A percentile compares a stretch with the other conserved stretches of the same genome.
These are phyloP conservation scores for Acrossocheilus fasciatus DNA, from an alignment of 2,797 vertebrate species.

Conservation along the genomic window DNA sequence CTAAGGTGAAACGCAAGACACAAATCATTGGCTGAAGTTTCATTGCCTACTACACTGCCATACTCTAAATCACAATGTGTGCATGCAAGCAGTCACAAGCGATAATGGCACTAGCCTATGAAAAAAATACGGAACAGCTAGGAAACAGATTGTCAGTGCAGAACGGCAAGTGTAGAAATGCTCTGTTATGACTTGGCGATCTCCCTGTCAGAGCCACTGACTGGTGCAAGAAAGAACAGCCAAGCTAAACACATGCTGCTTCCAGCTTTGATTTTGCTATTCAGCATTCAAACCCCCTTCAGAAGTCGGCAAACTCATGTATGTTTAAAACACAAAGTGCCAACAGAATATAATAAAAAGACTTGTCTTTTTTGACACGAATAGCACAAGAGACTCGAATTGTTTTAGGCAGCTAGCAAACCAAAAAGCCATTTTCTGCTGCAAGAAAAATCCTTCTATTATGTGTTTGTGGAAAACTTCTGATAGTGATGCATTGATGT, in stretches of 20 bases:
- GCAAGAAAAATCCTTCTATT: not conserved
- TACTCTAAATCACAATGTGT: slow-evolving; percentile 12
- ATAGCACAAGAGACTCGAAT: not conserved
- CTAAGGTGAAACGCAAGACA: slow-evolving; percentile 4
- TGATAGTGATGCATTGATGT: not conserved
- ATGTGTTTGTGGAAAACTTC: slow-evolving; percentile 5
- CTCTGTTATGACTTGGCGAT: slow-evolving; percentile 42
- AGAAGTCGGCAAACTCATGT: slow-evolving; percentile 34
- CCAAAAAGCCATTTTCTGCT: not conserved
- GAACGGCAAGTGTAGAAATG: slow-evolving; percentile 31
- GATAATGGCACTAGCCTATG: slow-evolving; percentile 20
- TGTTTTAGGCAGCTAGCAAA: not conserved
- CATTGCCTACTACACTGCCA: not conserved
- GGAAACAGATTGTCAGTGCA: slow-evolving; percentile 12
- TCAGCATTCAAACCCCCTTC: slow-evolving; percentile 32
- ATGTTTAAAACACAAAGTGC: slow-evolving; percentile 44
- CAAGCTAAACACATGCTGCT: slow-evolving; percentile 38
- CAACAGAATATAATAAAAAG: slow-evolving; percentile 48
- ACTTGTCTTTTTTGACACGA: slow-evolving; percentile 10
- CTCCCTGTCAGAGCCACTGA: slow-evolving; percentile 25
- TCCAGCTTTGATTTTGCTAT: slow-evolving; percentile 24
- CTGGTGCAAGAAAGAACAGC: slow-evolving; percentile 28
- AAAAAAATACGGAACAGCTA: slow-evolving; percentile 19
- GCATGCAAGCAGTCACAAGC: slow-evolving; percentile 11
- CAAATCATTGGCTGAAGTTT: slow-evolving; percentile 29